These are phyloP conservation scores for Spilarctia lutea DNA, from an alignment of 2,888 invertebrate genomes.

Conservation along the genomic window DNA sequence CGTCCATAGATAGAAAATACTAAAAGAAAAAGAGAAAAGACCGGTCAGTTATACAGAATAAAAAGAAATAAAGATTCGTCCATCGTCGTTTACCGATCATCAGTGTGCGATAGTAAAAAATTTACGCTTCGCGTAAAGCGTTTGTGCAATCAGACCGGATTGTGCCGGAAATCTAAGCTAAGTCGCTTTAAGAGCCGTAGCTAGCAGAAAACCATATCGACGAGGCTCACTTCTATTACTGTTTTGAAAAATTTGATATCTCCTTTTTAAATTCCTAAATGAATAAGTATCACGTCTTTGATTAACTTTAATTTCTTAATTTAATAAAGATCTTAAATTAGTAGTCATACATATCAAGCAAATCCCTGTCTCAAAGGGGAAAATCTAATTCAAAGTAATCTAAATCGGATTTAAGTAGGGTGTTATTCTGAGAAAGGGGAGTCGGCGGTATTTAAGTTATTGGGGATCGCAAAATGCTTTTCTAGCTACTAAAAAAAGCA, in stretches of 20 bases:
- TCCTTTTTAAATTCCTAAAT: background rate
- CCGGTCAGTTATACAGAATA: constrained; percentile 45
- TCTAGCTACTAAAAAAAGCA: background rate
- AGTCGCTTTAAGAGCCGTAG: constrained; percentile 67
- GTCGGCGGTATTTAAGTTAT: background rate
- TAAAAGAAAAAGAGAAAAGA: constrained; percentile 37
- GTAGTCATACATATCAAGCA: constrained; percentile 2
- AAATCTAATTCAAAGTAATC: constrained; percentile 1
- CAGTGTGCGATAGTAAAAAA: constrained; percentile 68
- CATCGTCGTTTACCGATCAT: constrained; percentile 56
- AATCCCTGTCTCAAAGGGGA: background rate
- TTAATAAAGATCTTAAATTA: constrained; percentile 7
- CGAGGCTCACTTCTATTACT: constrained; percentile 64
- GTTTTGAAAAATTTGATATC: constrained; percentile 50
- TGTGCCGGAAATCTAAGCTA: constrained; percentile 74
- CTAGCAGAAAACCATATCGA: constrained; percentile 63
- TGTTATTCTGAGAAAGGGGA: background rate
- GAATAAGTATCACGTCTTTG: background rate
- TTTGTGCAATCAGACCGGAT: constrained; percentile 82
- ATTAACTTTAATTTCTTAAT: background rate
- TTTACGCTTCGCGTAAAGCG: constrained; percentile 73
- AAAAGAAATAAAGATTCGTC: constrained; percentile 51
- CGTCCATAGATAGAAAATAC: constrained; percentile 10
- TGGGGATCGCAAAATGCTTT: background rate
- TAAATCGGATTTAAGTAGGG: constrained; percentile 5